Conservation (phyloP, 2,113 vertebrate species). For the Onychorhynchus coronatus region DNA sequence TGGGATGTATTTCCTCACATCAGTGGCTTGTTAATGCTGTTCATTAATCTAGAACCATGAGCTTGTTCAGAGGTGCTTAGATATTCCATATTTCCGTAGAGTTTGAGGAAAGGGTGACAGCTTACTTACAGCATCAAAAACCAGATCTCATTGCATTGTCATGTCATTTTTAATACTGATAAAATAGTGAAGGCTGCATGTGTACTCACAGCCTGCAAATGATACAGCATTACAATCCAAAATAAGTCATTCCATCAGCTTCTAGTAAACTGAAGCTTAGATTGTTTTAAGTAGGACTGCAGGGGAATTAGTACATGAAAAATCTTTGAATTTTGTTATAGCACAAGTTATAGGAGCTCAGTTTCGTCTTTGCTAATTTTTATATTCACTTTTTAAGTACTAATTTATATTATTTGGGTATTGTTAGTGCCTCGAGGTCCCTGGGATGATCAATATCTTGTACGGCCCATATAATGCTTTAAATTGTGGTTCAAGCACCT, state of each 20-base stretch:
- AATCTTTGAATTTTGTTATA: neutral
- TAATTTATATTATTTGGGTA: neutral
- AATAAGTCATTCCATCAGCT: neutral
- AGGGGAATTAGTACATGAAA: neutral
- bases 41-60: constrained; percentile 77
- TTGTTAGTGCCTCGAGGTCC: neutral
- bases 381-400: neutral
- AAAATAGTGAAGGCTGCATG: constrained; percentile 43
- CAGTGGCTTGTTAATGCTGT: constrained; percentile 72
- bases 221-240: neutral
- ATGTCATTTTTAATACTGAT: constrained; percentile 72
- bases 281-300: neutral
- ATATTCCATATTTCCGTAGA: constrained; percentile 65
- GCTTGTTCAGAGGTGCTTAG: constrained; percentile 71
- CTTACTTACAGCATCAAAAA: constrained; percentile 68
- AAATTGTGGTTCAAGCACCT: neutral
- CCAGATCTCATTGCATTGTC: constrained; percentile 53
- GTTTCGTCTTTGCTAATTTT: neutral
- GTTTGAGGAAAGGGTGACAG: constrained; percentile 63
- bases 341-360: neutral
- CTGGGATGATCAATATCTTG: neutral
- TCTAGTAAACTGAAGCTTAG: neutral
- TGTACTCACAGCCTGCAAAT: constrained; percentile 40
- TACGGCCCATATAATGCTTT: neutral
- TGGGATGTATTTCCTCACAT: constrained; percentile 69